Evolutionary conservation across 2,888 invertebrate genomes (phyloP), one percentile per base, ranked within the genome.

Genomic region (Eristalis intricaria): DNA sequence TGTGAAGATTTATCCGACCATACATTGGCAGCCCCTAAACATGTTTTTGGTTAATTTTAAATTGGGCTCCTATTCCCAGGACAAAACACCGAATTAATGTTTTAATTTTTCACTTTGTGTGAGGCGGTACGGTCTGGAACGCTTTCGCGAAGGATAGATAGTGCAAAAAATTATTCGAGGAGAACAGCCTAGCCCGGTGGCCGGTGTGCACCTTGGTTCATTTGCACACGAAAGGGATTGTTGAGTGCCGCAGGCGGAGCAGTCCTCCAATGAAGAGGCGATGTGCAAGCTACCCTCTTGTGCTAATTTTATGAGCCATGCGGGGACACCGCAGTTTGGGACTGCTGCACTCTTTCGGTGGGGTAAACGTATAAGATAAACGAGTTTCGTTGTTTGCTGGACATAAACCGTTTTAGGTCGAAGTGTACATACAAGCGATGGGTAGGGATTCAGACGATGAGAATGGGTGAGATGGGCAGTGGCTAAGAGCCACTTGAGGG

Each of bases 11-110:
- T 87, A 80, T 76, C 79, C 75, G 50, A 64, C 90, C 91, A 90
- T 91, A 90, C 90, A 90, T 90, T 89, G 90, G 91, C 91, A 91
- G 91, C 91, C 91, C 91, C 91, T 91, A 91, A 91, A 91, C 91
- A 91, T 91, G 91, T 91, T 91, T 91, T 89, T 90, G 90, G 91
- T 91, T 91, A 91, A 91, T 91, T 91, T 91, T 90, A 91, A 91
- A 91, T 89, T 91, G 91, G 89, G 92, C 90, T 90, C 90, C 89
- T 89, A 90, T 89, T 90, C 90, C 90, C 90, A 90, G 90, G 90
- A 91, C 91, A 91, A 91, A 91, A 90, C 90, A 89, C 91, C 90
- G 91, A 91, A 92, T 92, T 91, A 91, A 91, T 91, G 91, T 91
- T 91, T 87, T 84, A 87, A 87, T 84, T 87, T 83, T 87, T 87